Conservation (phyloP, 2,113 vertebrate species). For the Benitochromis conjunctus region DNA sequence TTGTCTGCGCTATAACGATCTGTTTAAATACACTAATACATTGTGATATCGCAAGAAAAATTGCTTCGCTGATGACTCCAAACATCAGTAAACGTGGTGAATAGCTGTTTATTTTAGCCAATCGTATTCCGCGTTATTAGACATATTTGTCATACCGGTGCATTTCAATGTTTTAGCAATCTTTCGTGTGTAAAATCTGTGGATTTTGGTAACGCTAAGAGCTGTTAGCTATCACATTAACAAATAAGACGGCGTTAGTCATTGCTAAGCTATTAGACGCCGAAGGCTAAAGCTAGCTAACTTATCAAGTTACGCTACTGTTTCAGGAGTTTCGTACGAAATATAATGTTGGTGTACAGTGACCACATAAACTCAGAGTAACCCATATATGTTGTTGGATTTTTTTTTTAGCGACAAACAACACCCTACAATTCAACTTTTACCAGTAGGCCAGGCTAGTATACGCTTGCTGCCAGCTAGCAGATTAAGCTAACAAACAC, state of each 20-base stretch:
- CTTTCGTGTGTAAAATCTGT: not conserved
- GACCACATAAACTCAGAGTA: fast-evolving
- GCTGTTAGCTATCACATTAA: not conserved
- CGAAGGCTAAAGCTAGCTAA: not conserved
- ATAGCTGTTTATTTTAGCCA: not conserved
- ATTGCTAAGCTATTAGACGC: not conserved
- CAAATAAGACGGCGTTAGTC: not conserved
- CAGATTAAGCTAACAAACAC: not conserved
- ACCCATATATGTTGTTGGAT: not conserved
- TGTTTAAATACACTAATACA: not conserved
- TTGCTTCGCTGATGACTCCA: not conserved
- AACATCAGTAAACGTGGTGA: not conserved
- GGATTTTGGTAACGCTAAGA: not conserved
- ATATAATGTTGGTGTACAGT: fast-evolving
- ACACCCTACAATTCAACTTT: not conserved
- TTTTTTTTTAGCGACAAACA: not conserved
- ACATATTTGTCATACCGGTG: not conserved
- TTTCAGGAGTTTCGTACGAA: fast-evolving
- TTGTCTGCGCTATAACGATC: not conserved
- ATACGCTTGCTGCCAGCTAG: not conserved
- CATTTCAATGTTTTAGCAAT: not conserved
- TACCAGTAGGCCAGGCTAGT: not conserved
- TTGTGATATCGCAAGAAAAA: not conserved
- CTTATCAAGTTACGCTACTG: not conserved
- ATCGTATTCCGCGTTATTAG: not conserved